Evolutionary conservation across 35 echinoderm and acorn worm genomes (phyloP), one percentile per base, ranked within the genome.

Genomic region (Heliocidaris erythrogramma): DNA sequence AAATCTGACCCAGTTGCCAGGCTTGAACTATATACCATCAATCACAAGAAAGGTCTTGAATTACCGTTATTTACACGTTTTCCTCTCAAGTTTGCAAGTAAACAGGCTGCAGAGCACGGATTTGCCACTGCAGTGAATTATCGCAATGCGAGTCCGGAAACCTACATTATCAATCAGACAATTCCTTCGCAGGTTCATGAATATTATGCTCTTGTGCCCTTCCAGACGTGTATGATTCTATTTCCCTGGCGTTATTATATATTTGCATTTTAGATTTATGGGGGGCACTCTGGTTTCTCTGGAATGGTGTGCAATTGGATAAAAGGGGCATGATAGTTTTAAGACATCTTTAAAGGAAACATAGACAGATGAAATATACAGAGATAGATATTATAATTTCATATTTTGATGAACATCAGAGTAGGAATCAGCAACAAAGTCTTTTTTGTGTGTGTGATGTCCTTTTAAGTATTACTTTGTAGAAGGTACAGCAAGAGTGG

Each of bases 11-110:
- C 8, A 78, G 7, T 27, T 78, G 14, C 27, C 27, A n/a, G 24
- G 65, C 65, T 78, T 78, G 24, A 78, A 78, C 21, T 78, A 78
- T 78, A 78, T 78, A n/a, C 65, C 65, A 78, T 78, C 65, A 78
- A 78, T 78, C 65, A 78, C 65, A n/a, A 78, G 65, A 78, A 78
- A 24, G 65, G 65, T 78, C 65, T 78, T 78, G 65, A 78, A 78
- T 78, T 78, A 78, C 65, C 65, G 65, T 78, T 78, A 78, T 78
- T 78, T 78, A 78, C 65, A 78, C 65, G 65, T 78, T 78, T 78
- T n/a, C 21, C 65, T 78, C 65, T 78, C 65, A 78, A 78, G 65
- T 78, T 78, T 78, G 65, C 65, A 78, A 78, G 65, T 78, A 78
- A 78, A 78, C 65, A 18, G 65, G 21, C 65, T 21, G 17, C 65